phyloP scores from a whole-genome alignment of 2,888 invertebrate genomes.

The Sthenelais limicola region DNA sequence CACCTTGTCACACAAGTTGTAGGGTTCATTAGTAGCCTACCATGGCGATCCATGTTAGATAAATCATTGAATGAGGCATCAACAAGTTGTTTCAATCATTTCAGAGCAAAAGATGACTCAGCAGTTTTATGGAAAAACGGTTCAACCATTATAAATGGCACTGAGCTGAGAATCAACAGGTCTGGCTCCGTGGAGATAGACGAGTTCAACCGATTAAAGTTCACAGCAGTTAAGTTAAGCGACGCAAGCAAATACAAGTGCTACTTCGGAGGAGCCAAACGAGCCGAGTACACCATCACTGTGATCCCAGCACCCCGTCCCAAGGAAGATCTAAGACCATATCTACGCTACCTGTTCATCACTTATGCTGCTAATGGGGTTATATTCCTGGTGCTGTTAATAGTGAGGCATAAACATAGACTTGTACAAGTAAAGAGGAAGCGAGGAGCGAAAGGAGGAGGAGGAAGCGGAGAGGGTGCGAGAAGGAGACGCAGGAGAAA shows the following conservation, averaged over 20 bases:
- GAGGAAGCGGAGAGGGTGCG: no score
- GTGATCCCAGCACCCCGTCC: not conserved
- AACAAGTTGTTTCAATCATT: no score
- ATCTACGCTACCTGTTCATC: not conserved
- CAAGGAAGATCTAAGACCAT: not conserved
- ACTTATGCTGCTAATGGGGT: not conserved
- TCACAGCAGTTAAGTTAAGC: not conserved
- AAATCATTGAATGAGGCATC: no score
- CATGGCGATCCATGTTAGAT: no score
- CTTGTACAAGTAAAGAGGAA: slow-evolving; percentile 12
- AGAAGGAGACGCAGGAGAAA: no score
- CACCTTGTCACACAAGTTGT: no score
- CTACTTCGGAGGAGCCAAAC: not conserved
- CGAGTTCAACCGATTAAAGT: not conserved
- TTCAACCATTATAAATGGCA: not conserved
- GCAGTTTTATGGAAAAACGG: not conserved
- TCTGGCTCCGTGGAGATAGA: not conserved
- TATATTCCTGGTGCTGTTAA: not conserved
- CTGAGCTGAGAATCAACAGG: not conserved
- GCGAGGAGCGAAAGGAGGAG: not conserved
- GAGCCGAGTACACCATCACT: not conserved
- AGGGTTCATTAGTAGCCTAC: no score
- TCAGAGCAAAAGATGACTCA: not conserved
- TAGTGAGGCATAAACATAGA: slow-evolving; percentile 23
- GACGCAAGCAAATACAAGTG: not conserved